Evolutionary conservation across 2,888 invertebrate genomes (phyloP), one percentile per base, ranked within the genome.

Genomic region (Cheilosia vernalis): DNA sequence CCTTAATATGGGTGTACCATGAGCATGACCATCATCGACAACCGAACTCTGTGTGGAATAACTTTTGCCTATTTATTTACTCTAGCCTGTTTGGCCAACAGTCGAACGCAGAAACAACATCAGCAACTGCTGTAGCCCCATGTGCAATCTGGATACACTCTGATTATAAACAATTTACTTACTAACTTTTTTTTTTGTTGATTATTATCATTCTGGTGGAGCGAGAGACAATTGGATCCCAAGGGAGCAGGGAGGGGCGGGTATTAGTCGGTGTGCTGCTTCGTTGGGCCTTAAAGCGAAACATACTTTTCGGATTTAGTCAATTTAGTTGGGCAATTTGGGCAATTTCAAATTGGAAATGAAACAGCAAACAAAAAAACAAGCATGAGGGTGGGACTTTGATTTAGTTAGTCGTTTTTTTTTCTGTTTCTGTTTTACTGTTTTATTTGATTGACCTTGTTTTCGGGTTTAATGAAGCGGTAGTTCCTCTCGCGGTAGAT

Each of bases 371-470:
- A n/a, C 40, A 44, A 33, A 17, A 55, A 55, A 72, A 40, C 47
- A 27, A 56, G 21, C 24, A 1, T 37, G 24, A 67, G 67, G 77
- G 37, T 33, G 69, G 47, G 69, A 44, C 27, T 55, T 61, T 69
- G 77, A 67, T 77, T 77, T 69, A 64, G 63, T 44, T 53, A 60
- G 47, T 15, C 42, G 58, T 24, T 60, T 4, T 24, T 56, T 40
- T 63, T 17, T 19, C 9, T 73, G 9, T 4, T 15, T 21, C 21
- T 21, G 21, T 21, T 21, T 21, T 21, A 21, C 15, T 40, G 13
- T 67, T 78, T 63, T 47, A 67, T 73, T 80, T 21, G 30, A 73
- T 69, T 67, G 74, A 81, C 80, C 80, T 81, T 81, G 80, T 81
- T 80, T 70, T 19, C 15, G 67, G 24, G 33, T 58, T 49, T 74